Percentiles rank a stretch among this genome's conserved stretches.
Evolutionary conservation across 1,140 invertebrate genomes (phyloP).

Genomic region (Aphidius gifuensis): DNA sequence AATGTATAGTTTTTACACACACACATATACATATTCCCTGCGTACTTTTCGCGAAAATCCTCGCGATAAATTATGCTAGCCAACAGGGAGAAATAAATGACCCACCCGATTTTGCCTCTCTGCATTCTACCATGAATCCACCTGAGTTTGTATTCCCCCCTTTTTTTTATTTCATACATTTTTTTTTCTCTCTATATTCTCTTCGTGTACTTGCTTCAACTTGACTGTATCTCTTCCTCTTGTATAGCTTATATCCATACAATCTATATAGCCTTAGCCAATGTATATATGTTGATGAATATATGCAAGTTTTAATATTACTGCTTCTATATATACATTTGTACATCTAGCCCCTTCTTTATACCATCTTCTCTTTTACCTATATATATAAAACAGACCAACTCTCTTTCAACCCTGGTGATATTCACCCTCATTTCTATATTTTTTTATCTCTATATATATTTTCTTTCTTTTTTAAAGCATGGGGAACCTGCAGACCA

Average conservation of each 20-base stretch:
- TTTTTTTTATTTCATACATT: neutral
- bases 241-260: neutral
- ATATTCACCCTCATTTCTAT: too few relatives aligned
- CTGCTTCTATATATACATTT: too few relatives aligned
- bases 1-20: neutral
- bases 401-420: too few relatives aligned
- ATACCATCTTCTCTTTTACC: neutral
- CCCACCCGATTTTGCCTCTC: conserved; percentile 40
- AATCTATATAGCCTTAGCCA: too few relatives aligned
- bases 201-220: conserved; percentile 12
- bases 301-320: too few relatives aligned
- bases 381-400: conserved; percentile 6
- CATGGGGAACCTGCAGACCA: conserved; percentile 13
- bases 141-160: conserved; percentile 12
- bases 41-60: conserved; percentile 56
- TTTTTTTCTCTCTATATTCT: conserved; percentile 10
- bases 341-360: neutral
- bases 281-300: too few relatives aligned
- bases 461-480: neutral
- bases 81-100: conserved; percentile 54
- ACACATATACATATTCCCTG: conserved; percentile 27
- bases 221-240: conserved; percentile 1
- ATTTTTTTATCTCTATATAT: neutral
- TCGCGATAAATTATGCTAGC: conserved; percentile 57
- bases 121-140: conserved; percentile 28